Evolutionary conservation across 2,888 invertebrate genomes (phyloP).

Genomic region (Noctua janthe): DNA sequence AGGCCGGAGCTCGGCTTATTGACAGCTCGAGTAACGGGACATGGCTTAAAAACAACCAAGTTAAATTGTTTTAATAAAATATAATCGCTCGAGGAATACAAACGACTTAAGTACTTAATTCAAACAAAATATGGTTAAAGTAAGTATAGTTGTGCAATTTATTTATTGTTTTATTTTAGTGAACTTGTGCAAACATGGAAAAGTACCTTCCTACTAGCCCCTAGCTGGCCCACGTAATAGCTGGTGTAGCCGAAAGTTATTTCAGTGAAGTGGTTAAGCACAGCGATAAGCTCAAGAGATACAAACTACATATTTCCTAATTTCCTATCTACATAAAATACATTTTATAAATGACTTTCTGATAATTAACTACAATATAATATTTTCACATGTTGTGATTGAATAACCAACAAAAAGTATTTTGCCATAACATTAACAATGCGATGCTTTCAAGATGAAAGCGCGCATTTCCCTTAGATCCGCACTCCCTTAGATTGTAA

Average conservation of each 20-base stretch:
- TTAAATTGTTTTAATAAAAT: conserved; percentile 4
- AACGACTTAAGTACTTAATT: background rate
- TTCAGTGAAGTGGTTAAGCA: background rate
- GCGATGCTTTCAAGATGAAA: conserved; percentile 11
- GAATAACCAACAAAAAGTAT: background rate
- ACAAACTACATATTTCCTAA: background rate
- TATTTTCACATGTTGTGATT: conserved; percentile 1
- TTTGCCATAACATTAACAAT: conserved; percentile 1
- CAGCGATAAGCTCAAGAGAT: background rate
- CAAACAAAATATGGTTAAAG: conserved; percentile 7
- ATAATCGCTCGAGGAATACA: background rate
- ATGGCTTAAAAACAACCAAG: background rate
- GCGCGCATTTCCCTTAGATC: background rate
- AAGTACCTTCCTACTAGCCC: background rate
- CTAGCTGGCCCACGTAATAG: background rate
- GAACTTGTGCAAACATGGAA: background rate
- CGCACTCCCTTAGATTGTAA: conserved; percentile 13
- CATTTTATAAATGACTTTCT: background rate
- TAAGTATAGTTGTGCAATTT: background rate
- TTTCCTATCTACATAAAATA: background rate
- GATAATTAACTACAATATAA: background rate
- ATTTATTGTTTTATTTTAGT: background rate
- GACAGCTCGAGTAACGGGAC: background rate
- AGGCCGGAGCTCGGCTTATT: conserved; percentile 1
- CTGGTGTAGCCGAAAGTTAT: background rate